Percentiles rank a stretch among this genome's conserved stretches.
These are phyloP conservation scores for Rotaria magnacalcarata DNA, from an alignment of 2,888 invertebrate species.

Conservation along the genomic window DNA sequence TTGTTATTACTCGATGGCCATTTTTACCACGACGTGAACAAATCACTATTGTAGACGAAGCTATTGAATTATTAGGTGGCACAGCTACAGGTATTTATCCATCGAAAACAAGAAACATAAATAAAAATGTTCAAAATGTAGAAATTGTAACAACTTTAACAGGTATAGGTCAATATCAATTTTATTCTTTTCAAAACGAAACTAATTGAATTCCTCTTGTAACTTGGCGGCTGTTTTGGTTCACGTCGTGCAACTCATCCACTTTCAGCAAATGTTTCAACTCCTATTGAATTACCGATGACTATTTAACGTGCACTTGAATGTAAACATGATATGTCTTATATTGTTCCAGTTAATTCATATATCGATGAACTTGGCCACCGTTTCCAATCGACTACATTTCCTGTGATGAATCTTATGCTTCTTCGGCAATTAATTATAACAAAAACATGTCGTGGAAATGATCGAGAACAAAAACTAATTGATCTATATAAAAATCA, in stretches of 20 bases:
- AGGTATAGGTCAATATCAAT: background rate
- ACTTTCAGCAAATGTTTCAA: background rate
- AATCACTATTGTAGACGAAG: background rate
- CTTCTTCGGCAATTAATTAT: slow-evolving; percentile 31
- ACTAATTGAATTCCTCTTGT: background rate
- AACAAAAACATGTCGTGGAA: background rate
- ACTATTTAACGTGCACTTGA: background rate
- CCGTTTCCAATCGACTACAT: background rate
- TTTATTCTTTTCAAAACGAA: background rate
- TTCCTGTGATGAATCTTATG: background rate
- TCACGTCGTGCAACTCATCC: background rate
- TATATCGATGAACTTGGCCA: background rate
- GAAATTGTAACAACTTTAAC: background rate
- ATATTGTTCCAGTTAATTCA: slow-evolving; percentile 34
- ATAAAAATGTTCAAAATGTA: background rate
- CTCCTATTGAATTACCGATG: background rate
- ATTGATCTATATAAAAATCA: slow-evolving; percentile 35
- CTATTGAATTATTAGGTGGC: background rate
- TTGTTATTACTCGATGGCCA: slow-evolving; percentile 20
- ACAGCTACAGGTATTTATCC: background rate
- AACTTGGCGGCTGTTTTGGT: background rate
- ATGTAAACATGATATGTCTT: background rate
- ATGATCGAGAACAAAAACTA: background rate
- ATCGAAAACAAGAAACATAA: background rate
- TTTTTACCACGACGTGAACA: slow-evolving; percentile 26